Percentiles rank a stretch among this genome's conserved stretches.
Evolutionary conservation across 2,888 invertebrate genomes (phyloP).

Genomic region (Euproctis similis): DNA sequence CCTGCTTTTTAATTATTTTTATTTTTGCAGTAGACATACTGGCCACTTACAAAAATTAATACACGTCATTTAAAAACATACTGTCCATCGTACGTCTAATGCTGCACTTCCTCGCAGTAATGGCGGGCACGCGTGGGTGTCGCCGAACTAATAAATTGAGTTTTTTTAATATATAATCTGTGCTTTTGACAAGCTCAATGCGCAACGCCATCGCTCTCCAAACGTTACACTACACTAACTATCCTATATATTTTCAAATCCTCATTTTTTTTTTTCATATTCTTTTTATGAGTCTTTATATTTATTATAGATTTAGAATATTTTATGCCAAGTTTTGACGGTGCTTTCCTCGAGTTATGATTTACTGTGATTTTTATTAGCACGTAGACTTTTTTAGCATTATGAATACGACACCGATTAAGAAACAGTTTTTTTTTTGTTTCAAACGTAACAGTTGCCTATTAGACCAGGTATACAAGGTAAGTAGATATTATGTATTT

Average conservation of each 20-base stretch:
- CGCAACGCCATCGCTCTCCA: conserved; percentile 19
- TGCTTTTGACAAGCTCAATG: conserved; percentile 23
- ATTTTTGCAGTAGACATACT: neutral
- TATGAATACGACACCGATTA: too few relatives aligned
- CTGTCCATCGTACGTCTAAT: conserved; percentile 13
- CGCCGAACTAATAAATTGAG: conserved; percentile 10
- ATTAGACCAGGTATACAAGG: too few relatives aligned
- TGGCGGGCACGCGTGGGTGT: conserved; percentile 19
- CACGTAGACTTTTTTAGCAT: too few relatives aligned
- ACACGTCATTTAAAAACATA: conserved; percentile 16
- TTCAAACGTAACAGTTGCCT: too few relatives aligned
- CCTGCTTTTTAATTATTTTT: too few relatives aligned
- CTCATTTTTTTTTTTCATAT: conserved; percentile 15
- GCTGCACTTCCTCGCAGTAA: conserved; percentile 12
- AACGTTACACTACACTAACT: conserved; percentile 24
- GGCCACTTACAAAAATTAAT: conserved; percentile 5
- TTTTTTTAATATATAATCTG: conserved; percentile 19
- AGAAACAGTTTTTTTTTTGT: too few relatives aligned
- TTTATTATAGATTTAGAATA: conserved; percentile 10
- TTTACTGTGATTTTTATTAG: too few relatives aligned
- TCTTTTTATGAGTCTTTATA: conserved; percentile 13
- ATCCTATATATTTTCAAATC: conserved; percentile 17
- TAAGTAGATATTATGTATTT: too few relatives aligned
- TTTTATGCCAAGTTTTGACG: conserved; percentile 16
- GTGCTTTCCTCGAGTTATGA: conserved; percentile 16